Conservation (phyloP, 2,113 vertebrate species). For the Lepus timidus region DNA sequence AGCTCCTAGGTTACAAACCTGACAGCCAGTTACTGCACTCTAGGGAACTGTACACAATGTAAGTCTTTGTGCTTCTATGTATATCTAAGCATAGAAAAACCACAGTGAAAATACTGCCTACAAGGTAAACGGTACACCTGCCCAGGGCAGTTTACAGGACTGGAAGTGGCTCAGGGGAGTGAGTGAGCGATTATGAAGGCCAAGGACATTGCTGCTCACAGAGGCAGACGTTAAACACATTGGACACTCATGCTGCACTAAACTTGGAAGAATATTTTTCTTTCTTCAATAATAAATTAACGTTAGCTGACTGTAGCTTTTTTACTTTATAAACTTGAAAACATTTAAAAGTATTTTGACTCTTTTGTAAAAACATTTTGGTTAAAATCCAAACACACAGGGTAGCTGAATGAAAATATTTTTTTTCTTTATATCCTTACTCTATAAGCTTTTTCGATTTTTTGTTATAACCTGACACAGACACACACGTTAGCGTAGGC, state of each 20-base stretch:
- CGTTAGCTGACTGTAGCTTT: neutral
- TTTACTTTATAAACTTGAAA: neutral
- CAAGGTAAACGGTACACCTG: neutral
- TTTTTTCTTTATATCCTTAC: neutral
- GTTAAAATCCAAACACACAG: neutral
- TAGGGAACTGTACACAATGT: neutral
- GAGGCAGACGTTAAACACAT: too few relatives aligned
- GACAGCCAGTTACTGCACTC: too few relatives aligned
- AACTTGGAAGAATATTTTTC: neutral
- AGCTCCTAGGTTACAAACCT: too few relatives aligned
- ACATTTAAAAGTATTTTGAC: too few relatives aligned
- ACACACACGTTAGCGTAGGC: neutral
- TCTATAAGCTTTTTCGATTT: neutral
- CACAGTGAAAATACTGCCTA: neutral
- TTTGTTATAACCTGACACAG: too few relatives aligned
- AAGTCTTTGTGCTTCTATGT: neutral
- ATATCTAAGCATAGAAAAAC: neutral
- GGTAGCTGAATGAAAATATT: neutral
- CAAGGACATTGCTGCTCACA: neutral
- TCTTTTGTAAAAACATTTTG: neutral
- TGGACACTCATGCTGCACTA: too few relatives aligned
- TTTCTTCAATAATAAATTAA: neutral
- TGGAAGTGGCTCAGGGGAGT: neutral
- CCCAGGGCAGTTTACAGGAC: neutral
- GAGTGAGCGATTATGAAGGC: neutral